A percentile compares a stretch with the other conserved stretches of the same genome.
Conservation (phyloP, 2,888 invertebrate genomes). For the Lasioglossum vierecki region DNA sequence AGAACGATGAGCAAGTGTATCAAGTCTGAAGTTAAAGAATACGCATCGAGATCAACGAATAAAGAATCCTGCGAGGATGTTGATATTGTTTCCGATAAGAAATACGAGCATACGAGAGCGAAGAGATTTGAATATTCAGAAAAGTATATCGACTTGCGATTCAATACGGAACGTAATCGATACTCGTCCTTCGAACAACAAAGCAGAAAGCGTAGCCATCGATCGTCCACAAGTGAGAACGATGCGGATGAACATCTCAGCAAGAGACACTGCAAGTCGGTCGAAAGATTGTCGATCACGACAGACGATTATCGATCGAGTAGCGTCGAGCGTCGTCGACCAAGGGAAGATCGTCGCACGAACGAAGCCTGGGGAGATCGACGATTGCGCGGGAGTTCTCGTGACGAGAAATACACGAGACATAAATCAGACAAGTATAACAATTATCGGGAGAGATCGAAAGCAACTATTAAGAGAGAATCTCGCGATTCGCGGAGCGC, state of each 20-base stretch:
- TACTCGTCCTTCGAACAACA: background rate
- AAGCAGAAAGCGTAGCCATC: background rate
- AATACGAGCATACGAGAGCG: background rate
- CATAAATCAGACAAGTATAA: constrained; percentile 12
- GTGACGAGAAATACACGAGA: constrained; percentile 23
- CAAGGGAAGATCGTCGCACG: constrained; percentile 13
- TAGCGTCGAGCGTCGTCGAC: constrained; percentile 1
- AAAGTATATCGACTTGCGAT: background rate
- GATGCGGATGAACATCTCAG: background rate
- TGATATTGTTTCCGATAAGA: background rate
- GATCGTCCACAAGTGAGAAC: background rate
- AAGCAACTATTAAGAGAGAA: background rate
- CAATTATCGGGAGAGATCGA: constrained; percentile 5
- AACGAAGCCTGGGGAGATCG: background rate
- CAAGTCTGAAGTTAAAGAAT: background rate
- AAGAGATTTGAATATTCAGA: background rate
- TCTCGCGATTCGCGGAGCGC: background rate
- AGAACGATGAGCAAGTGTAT: constrained; percentile 7
- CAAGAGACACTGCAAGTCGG: constrained; percentile 1
- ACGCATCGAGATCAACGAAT: background rate
- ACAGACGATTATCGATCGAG: constrained; percentile 20
- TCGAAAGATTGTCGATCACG: background rate
- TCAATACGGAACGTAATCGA: background rate
- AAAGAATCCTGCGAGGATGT: background rate
- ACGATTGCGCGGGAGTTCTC: constrained; percentile 17